These are phyloP conservation scores for Nibea albiflora DNA, from an alignment of 2,113 vertebrate genomes.

Conservation along the genomic window DNA sequence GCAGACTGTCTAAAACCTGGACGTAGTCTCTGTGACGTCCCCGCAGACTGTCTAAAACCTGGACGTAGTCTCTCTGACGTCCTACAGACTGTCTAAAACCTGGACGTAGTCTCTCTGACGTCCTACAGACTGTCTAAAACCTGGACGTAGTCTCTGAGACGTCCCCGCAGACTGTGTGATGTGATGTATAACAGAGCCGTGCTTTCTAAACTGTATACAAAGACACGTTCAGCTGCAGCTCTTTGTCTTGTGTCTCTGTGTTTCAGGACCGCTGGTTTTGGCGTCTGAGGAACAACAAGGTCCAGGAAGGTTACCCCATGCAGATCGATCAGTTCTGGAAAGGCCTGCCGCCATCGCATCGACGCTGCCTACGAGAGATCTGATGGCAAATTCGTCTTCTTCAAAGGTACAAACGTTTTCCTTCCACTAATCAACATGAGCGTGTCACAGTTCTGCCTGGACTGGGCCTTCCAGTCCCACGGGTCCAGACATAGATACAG, in stretches of 20 bases:
- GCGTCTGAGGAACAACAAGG: conserved; percentile 96
- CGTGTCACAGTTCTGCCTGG: not conserved
- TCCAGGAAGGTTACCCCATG: conserved; percentile 98
- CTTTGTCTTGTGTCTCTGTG: not conserved
- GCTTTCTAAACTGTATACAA: no score
- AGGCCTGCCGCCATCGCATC: conserved; percentile 93
- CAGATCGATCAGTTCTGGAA: conserved; percentile 99
- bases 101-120: no score
- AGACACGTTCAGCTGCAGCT: not conserved
- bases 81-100: no score
- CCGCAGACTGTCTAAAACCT: no score
- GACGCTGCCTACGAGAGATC: conserved; percentile 97
- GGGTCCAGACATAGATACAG: conserved; percentile 18
- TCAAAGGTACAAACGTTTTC: conserved; percentile 91
- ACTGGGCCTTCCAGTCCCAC: not conserved
- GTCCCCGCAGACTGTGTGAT: no score
- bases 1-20: no score
- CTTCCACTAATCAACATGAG: not conserved
- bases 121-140: no score
- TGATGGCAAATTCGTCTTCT: conserved; percentile 98
- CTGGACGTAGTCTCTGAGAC: no score
- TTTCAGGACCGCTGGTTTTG: conserved; percentile 96
- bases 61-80: no score
- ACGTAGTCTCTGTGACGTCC: no score
- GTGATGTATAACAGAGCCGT: no score